Conservation (phyloP, 2,888 invertebrate genomes). For the Harpagoxenus sublaevis region DNA sequence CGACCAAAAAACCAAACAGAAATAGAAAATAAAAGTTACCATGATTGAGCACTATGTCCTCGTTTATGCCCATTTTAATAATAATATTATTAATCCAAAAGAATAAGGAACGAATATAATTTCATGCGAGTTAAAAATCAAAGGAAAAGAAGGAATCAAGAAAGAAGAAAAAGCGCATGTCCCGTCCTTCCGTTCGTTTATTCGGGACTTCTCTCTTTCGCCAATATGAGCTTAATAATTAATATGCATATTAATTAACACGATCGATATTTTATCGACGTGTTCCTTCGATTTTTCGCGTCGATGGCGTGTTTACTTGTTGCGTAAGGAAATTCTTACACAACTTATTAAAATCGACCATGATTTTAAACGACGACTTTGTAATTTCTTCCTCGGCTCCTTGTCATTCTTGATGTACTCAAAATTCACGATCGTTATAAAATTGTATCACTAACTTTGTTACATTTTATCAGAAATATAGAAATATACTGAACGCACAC, state of each 20-base stretch:
- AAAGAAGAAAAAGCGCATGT: neutral
- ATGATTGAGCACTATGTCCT: constrained; percentile 63
- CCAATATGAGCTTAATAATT: constrained; percentile 22
- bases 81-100: constrained; percentile 63
- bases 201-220: neutral
- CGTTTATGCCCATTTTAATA: constrained; percentile 73
- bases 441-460: constrained; percentile 53
- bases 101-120: constrained; percentile 65
- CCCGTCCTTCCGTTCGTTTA: constrained; percentile 18
- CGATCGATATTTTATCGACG: neutral
- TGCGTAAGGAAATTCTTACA: constrained; percentile 11
- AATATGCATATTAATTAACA: constrained; percentile 10
- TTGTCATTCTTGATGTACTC: constrained; percentile 36
- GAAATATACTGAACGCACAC: constrained; percentile 33
- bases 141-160: neutral
- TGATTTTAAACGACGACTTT: constrained; percentile 36
- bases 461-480: constrained; percentile 54
- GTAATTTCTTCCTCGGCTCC: constrained; percentile 27
- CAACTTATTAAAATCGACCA: constrained; percentile 4
- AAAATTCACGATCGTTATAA: constrained; percentile 35
- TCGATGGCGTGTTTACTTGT: neutral
- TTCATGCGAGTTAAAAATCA: constrained; percentile 44
- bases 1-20: constrained; percentile 71
- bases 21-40: constrained; percentile 44
- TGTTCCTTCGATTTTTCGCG: neutral